Percentiles rank a stretch among this genome's conserved stretches.
phyloP scores from a whole-genome alignment of 1,140 invertebrate genomes.

The Agrypnia vestita region DNA sequence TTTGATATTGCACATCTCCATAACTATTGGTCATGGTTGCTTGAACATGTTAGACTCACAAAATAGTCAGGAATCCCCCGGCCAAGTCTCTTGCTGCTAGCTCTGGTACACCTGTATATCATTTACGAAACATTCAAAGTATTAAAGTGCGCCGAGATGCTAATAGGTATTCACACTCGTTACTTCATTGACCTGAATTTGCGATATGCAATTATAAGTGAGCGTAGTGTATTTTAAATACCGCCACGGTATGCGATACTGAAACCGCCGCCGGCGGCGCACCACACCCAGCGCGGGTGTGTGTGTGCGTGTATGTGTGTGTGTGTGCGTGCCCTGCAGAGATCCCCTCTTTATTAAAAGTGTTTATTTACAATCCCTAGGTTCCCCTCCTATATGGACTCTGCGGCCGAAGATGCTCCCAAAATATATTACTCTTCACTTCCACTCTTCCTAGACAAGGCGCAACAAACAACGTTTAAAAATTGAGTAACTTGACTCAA shows the following conservation, averaged over 20 bases:
- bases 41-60: too few relatives aligned
- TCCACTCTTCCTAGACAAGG: too few relatives aligned
- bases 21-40: too few relatives aligned
- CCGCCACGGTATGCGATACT: too few relatives aligned
- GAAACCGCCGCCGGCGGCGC: too few relatives aligned
- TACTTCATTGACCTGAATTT: slow-evolving; percentile 11
- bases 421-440: slow-evolving; percentile 17
- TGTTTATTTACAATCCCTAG: slow-evolving; percentile 47
- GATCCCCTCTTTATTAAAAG: slow-evolving; percentile 31
- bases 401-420: slow-evolving; percentile 25
- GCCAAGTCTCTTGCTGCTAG: too few relatives aligned
- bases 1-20: too few relatives aligned
- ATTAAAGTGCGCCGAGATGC: background rate
- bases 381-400: slow-evolving; percentile 30
- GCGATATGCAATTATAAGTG: background rate
- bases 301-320: too few relatives aligned
- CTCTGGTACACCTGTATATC: too few relatives aligned
- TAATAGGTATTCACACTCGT: background rate
- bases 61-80: too few relatives aligned
- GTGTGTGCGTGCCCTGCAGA: background rate
- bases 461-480: too few relatives aligned
- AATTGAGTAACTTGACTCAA: too few relatives aligned
- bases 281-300: background rate
- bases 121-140: background rate
- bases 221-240: background rate